phyloP scores from a whole-genome alignment of 2,113 vertebrate genomes.

The Manacus vitellinus region DNA sequence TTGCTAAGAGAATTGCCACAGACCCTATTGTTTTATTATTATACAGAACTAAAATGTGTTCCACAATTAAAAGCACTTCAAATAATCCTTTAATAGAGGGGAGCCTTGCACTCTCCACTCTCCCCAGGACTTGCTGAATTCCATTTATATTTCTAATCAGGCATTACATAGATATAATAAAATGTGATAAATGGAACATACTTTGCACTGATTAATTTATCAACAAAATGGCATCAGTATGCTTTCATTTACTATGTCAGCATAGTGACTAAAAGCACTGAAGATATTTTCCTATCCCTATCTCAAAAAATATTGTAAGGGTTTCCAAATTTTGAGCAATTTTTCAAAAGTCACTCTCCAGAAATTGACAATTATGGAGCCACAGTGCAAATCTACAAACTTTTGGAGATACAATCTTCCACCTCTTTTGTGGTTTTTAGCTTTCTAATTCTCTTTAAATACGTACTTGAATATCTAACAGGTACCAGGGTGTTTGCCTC shows the following conservation, averaged over 20 bases:
- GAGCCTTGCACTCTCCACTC: background rate
- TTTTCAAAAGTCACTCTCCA: background rate
- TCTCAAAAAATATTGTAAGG: background rate
- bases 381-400: background rate
- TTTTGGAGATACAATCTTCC: background rate
- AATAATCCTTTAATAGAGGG: background rate
- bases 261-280: background rate
- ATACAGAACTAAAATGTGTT: background rate
- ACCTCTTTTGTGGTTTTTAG: background rate
- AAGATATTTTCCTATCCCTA: background rate
- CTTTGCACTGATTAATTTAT: constrained; percentile 16
- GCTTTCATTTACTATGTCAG: constrained; percentile 12
- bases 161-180: constrained; percentile 16
- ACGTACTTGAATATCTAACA: background rate
- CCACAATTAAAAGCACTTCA: background rate
- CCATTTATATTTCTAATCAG: constrained; percentile 12
- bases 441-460: background rate
- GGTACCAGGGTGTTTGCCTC: background rate
- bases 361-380: background rate
- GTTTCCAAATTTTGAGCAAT: background rate
- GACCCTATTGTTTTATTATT: background rate
- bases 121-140: background rate
- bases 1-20: background rate
- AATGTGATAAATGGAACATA: constrained; percentile 17
- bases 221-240: constrained; percentile 12